Percentiles rank a stretch among this genome's conserved stretches.
These are phyloP conservation scores for Yoshiicerus persimilis DNA, from an alignment of 1,140 invertebrate genomes.

Conservation along the genomic window DNA sequence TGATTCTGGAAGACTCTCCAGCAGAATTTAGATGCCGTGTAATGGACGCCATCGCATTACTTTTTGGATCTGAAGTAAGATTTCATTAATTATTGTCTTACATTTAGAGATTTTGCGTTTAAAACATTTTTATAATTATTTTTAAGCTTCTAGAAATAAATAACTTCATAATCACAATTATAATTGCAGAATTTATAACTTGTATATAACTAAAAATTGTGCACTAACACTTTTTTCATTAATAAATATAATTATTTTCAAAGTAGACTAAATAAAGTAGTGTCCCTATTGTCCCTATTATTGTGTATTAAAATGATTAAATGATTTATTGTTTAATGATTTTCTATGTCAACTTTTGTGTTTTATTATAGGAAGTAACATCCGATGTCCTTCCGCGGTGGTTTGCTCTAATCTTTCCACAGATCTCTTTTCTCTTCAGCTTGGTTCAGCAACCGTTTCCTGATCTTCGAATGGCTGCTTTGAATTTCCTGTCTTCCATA, in stretches of 20 bases:
- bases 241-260: too few species aligned
- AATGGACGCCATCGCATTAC: conserved; percentile 39
- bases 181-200: too few species aligned
- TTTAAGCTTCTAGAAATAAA: too few species aligned
- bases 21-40: conserved; percentile 37
- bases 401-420: conserved; percentile 36
- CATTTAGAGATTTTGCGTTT: too few species aligned
- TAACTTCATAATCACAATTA: too few species aligned
- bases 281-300: too few species aligned
- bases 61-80: conserved; percentile 45
- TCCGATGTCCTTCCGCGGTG: conserved; percentile 26
- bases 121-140: too few species aligned
- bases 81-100: too few species aligned
- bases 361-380: conserved; percentile 37
- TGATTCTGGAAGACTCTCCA: conserved; percentile 28
- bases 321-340: neutral
- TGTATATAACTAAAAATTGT: too few species aligned
- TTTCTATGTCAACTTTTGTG: neutral
- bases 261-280: too few species aligned
- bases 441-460: conserved; percentile 47
- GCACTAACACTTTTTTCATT: too few species aligned
- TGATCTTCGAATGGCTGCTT: conserved; percentile 38
- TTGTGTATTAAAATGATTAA: too few species aligned
- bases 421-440: conserved; percentile 40
- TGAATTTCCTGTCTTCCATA: conserved; percentile 41